Percentiles rank a stretch among this genome's conserved stretches.
phyloP scores from a whole-genome alignment of 2,888 invertebrate genomes.

The Siphlonurus alternatus region DNA sequence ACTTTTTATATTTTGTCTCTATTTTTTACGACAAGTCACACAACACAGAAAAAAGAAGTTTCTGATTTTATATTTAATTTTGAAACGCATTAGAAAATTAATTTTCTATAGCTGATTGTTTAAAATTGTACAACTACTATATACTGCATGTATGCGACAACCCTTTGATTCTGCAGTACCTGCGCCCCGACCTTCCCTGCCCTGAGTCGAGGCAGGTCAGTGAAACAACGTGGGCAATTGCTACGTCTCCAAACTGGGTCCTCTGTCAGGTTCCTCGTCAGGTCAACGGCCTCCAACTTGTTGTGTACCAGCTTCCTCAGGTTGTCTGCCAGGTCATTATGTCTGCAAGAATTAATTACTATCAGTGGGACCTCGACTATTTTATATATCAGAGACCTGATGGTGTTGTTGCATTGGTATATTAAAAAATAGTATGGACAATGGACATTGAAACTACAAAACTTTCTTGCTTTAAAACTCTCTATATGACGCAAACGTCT shows the following conservation, averaged over 20 bases:
- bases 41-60: conserved; percentile 63
- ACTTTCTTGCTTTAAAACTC: too few relatives aligned
- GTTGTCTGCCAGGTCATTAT: conserved; percentile 23
- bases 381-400: too few relatives aligned
- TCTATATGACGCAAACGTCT: too few relatives aligned
- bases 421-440: too few relatives aligned
- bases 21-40: conserved; percentile 77
- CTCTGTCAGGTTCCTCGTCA: conserved; percentile 17
- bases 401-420: too few relatives aligned
- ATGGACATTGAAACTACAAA: too few relatives aligned
- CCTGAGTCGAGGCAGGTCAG: conserved; percentile 70
- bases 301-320: conserved; percentile 21
- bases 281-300: conserved; percentile 20
- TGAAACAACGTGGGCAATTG: conserved; percentile 34
- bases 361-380: too few relatives aligned
- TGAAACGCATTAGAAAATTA: conserved; percentile 19
- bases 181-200: conserved; percentile 78
- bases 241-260: conserved; percentile 18
- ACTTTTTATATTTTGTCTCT: too few relatives aligned
- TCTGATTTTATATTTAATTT: conserved; percentile 61
- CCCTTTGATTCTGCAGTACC: conserved; percentile 29
- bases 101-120: conserved; percentile 17
- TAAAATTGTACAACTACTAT: too few relatives aligned
- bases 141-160: too few relatives aligned
- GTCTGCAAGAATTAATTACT: conserved; percentile 18